Evolutionary conservation across 1,140 invertebrate genomes (phyloP), one percentile per base, ranked within the genome.

Genomic region (Tribolium madens): DNA sequence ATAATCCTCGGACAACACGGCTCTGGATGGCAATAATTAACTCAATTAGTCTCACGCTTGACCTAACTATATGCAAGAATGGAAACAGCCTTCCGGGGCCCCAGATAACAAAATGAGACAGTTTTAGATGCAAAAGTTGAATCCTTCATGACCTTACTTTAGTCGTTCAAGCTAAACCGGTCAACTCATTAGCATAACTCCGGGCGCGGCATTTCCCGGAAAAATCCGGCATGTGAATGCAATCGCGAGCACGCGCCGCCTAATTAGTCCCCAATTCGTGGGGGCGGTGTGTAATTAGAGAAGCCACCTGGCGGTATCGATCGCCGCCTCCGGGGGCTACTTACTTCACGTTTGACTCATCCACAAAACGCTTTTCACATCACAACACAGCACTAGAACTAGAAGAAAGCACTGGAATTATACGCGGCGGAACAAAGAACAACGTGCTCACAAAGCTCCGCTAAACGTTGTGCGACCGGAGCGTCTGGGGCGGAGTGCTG

Each of bases 401-500:
- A 26, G 10, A 10, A 9, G 52, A 64, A 64, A 57, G 17, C 57
- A 64, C 26, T 33, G 53, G 13, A 21, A 7, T n/a, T 18, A 12
- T 72, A 12, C 36, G 47, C 13, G 46, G 70, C 70, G 70, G n/a
- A 72, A 72, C 70, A 72, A 72, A 72, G 70, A 72, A 52, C 70
- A 21, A 72, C 70, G 70, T 72, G 70, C 17, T 72, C 70, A 13
- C 46, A 12, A 31, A 72, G 70, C 70, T 72, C 70, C 50, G 46
- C 70, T 50, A 36, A 72, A 36, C 31, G 68, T 71, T 31, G 68
- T 71, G 68, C 68, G 68, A 46, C 68, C 52, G 17, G 17, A 57
- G 70, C 70, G 70, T 72, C 70, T 72, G 70, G 70, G 70, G 70
- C 70, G 70, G 70, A 72, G 70, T 72, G 70, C 70, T 52, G 70